Percentiles rank a stretch among this genome's conserved stretches.
These are phyloP conservation scores for Ceratina calcarata DNA, from an alignment of 1,140 invertebrate species.

Conservation along the genomic window DNA sequence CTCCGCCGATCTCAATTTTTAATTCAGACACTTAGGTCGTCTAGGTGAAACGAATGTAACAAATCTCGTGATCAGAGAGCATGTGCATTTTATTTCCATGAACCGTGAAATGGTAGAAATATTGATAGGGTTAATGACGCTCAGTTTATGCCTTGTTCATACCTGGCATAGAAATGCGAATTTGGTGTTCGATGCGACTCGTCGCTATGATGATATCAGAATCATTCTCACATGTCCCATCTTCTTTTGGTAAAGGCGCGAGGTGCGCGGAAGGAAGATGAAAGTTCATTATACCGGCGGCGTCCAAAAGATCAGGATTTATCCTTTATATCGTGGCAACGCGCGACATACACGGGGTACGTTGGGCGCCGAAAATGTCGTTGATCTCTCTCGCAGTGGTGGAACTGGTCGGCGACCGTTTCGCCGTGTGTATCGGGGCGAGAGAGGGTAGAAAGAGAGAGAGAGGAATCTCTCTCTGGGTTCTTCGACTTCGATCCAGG, in stretches of 20 bases:
- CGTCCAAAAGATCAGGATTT: constrained; percentile 36
- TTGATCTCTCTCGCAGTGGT: constrained; percentile 55
- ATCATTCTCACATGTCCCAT: not conserved
- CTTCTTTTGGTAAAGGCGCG: too few relatives aligned
- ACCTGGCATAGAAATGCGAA: too few relatives aligned
- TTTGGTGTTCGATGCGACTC: too few relatives aligned
- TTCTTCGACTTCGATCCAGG: constrained; percentile 65
- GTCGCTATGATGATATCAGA: too few relatives aligned
- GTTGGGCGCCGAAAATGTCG: constrained; percentile 52
- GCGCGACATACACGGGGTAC: not conserved
- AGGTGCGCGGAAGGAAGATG: not conserved
- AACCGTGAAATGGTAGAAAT: too few relatives aligned
- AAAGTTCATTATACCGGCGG: constrained; percentile 14
- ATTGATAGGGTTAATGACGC: too few relatives aligned
- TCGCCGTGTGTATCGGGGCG: constrained; percentile 48
- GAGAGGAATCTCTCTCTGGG: constrained; percentile 46
- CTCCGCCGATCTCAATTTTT: too few relatives aligned
- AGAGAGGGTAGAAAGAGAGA: not conserved
- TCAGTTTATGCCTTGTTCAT: too few relatives aligned
- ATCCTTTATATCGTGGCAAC: constrained; percentile 9
- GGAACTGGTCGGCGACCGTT: constrained; percentile 59
- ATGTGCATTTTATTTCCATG: too few relatives aligned
- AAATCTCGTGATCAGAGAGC: too few relatives aligned
- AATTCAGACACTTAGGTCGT: too few relatives aligned
- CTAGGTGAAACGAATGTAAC: too few relatives aligned